Evolutionary conservation across 2,888 invertebrate species (phyloP).

Genomic region (Balanococcus diminutus): DNA sequence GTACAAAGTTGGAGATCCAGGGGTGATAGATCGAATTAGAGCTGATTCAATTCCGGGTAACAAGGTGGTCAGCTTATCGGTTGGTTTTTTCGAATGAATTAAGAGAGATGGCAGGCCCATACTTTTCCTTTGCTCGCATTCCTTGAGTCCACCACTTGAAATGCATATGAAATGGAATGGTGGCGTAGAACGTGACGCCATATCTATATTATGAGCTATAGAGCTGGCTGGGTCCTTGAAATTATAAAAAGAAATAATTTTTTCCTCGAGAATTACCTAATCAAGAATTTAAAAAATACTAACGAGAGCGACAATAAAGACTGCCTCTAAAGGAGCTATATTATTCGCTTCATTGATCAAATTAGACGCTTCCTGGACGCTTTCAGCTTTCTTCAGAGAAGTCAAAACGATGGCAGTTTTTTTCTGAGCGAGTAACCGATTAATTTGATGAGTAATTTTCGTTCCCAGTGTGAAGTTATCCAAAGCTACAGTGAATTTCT

Average conservation of each 20-base stretch:
- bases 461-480: conserved; percentile 49
- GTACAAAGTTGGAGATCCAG: not conserved
- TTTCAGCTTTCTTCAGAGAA: conserved; percentile 20
- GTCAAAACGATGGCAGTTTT: conserved; percentile 50
- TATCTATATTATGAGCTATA: conserved; percentile 17
- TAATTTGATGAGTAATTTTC: conserved; percentile 53
- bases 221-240: not conserved
- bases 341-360: conserved; percentile 47
- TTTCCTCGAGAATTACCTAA: not conserved
- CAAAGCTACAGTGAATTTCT: conserved; percentile 52
- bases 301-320: conserved; percentile 45
- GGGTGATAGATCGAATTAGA: not conserved
- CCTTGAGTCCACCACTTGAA: conserved; percentile 39
- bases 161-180: conserved; percentile 29
- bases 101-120: not conserved
- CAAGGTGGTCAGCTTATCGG: not conserved
- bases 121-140: conserved; percentile 36
- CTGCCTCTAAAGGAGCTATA: conserved; percentile 47
- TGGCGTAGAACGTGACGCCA: not conserved
- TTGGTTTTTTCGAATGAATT: conserved; percentile 9
- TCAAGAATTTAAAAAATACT: not conserved
- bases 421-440: conserved; percentile 51
- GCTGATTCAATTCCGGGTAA: not conserved
- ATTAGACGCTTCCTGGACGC: conserved; percentile 3
- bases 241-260: not conserved